Base-by-base conservation (phyloP, 2,797 vertebrate species). In the Toxotes lorentzi region DNA sequence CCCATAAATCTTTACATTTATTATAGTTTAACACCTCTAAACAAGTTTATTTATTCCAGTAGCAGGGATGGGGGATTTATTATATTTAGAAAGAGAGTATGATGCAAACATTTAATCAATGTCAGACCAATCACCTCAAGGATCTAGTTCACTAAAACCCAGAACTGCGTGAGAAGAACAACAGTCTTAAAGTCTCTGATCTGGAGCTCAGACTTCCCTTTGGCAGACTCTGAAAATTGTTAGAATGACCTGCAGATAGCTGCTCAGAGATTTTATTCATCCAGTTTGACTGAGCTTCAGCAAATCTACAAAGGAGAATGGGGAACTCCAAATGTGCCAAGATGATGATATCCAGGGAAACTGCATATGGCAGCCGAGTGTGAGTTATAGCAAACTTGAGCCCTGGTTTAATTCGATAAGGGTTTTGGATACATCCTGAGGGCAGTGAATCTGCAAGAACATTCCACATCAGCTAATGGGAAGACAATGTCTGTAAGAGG, bases 351-450 rank as follows among this genome's bases (percentile, higher is more conserved):
- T 61, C 48, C 10, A 58, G 3, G 67, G 34, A 82, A 75, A 67
- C 58, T 72, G 45, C 23, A 50, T 43, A 71, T 62, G 43, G 65
- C 72, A 70, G 61, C 45, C 45, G 8, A 72, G 60, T 70, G 17
- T 8, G 48, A 16, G 50, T 76, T 51, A 41, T 34, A 69, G 58
- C 27, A 70, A 64, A 81, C 60, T 23, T 53, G 23, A 60, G 50
- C 6, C 47, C 66, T 66, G 70, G 41, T 82, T 58, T 68, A 60
- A 70, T 73, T 73, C 1, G 34, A 79, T 63, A 68, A 73, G 45
- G 16, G 13, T 13, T 47, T 27, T 74, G 45, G 57, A 56, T 16
- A 38, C 59, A 67, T 70, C 24, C 47, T 57, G 54, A 68, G 62
- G 61, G 16, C 61, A 38, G 43, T 8, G 19, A 5, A 4, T 24